Conservation (phyloP, 2,888 invertebrate genomes). For the Dendrolimus pini region DNA sequence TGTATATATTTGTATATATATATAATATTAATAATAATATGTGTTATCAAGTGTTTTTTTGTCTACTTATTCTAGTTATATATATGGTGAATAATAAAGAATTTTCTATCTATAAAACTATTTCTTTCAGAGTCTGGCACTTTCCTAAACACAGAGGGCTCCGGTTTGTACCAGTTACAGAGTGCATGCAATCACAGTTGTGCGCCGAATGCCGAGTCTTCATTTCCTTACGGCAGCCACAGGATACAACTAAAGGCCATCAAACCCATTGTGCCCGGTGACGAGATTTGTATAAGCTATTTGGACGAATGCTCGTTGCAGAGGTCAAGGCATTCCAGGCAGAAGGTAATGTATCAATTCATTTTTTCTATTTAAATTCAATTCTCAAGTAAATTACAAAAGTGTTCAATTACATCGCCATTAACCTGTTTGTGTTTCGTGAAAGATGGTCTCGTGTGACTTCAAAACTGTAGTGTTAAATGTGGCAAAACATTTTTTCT, state of each 20-base stretch:
- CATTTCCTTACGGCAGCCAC: constrained; percentile 90
- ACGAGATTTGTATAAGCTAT: constrained; percentile 95
- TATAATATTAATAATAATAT: too few species aligned
- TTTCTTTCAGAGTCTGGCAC: constrained; percentile 77
- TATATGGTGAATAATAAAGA: too few species aligned
- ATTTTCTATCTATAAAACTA: too few species aligned
- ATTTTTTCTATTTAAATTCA: too few species aligned
- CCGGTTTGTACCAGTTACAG: constrained; percentile 90
- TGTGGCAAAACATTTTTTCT: too few species aligned
- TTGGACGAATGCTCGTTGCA: constrained; percentile 89
- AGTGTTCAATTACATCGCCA: too few species aligned
- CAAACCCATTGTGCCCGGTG: constrained; percentile 83
- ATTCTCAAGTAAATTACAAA: neutral
- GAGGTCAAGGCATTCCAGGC: constrained; percentile 90
- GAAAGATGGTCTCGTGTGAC: too few species aligned
- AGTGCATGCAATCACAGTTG: constrained; percentile 96
- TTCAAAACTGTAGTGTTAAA: too few species aligned
- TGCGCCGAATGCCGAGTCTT: constrained; percentile 89
- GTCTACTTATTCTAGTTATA: too few species aligned
- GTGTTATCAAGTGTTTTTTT: too few species aligned
- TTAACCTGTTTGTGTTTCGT: too few species aligned
- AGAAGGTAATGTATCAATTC: constrained; percentile 73
- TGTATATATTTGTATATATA: too few species aligned
- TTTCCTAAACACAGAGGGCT: constrained; percentile 95
- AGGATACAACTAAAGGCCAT: constrained; percentile 84